These are phyloP conservation scores for Novumbra hubbsi DNA, from an alignment of 2,797 vertebrate species.

Conservation along the genomic window DNA sequence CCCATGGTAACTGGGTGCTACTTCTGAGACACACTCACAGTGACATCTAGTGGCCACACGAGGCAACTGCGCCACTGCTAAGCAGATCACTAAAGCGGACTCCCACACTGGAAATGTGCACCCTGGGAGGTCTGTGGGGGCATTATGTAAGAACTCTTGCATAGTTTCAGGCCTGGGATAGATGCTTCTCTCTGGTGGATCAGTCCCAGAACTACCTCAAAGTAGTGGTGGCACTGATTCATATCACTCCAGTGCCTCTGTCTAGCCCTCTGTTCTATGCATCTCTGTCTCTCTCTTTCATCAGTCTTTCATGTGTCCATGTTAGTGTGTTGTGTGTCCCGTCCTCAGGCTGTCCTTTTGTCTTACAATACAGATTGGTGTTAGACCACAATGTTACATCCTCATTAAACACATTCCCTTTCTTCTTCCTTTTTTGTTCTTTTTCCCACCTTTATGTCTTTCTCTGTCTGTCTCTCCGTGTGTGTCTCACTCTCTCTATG, in stretches of 20 bases:
- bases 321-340: background rate
- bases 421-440: background rate
- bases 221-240: constrained; percentile 8
- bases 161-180: constrained; percentile 28
- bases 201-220: background rate
- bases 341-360: background rate
- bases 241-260: background rate
- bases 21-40: constrained; percentile 31
- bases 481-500: background rate
- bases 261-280: background rate
- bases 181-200: constrained; percentile 15
- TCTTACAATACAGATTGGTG: constrained; percentile 6
- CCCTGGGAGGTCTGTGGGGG: constrained; percentile 30
- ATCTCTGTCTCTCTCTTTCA: background rate
- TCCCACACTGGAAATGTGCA: constrained; percentile 10
- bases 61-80: background rate
- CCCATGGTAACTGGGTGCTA: background rate
- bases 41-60: constrained; percentile 56
- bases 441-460: background rate
- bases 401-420: background rate
- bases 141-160: constrained; percentile 40
- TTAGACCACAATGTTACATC: background rate
- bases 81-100: background rate
- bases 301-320: background rate
- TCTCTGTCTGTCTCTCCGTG: background rate